Base-by-base conservation (phyloP, 2,888 invertebrate species). In the Drosophila buzzatii region DNA sequence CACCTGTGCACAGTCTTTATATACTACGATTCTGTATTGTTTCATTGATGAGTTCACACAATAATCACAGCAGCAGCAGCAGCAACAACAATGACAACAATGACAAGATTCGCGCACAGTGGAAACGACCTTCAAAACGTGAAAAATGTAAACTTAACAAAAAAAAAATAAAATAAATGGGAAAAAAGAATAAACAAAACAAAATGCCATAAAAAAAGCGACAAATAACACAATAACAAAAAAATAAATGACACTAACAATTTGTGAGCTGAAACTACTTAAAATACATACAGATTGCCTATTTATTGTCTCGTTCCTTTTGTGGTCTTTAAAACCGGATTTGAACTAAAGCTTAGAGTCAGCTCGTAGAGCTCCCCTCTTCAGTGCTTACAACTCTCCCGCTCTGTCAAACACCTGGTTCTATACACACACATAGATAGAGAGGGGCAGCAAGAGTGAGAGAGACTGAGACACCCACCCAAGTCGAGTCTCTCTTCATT, bases 1-100 rank as follows among this genome's bases (percentile, higher is more conserved):
- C 53, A 53, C 53, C 53, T 53, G 53, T n/a, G 9, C 39, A 33
- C 10, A 2, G 7, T 10, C 41, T 12, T 14, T 27, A 41, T 39
- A 55, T 41, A 27, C 27, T 44, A 66, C 59, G 49, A 41, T 49
- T 55, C 20, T 52, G 68, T 81, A 83, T 85, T 86, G 84, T 84
- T 87, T 87, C 89, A 87, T 87, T 87, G 90, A 87, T 87, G 86
- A 90, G 90, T 87, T 90, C 89, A 90, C 89, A 85, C 82, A 76
- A 58, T 61, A 76, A 72, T 52, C 56, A 67, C 49, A 67, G 53
- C 55, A 35, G n/a, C 49, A 67, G 53, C 55, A 35, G n/a, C 23
- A 12, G 76, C 72, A 73, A 44, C 42, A 65, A 57, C 59, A 65
- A 62, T 44, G 52, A 59, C 66, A 64, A 62, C 64, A 68, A 62